Evolutionary conservation across 2,888 invertebrate genomes (phyloP).

Genomic region (Disparrhopalites patrizii): DNA sequence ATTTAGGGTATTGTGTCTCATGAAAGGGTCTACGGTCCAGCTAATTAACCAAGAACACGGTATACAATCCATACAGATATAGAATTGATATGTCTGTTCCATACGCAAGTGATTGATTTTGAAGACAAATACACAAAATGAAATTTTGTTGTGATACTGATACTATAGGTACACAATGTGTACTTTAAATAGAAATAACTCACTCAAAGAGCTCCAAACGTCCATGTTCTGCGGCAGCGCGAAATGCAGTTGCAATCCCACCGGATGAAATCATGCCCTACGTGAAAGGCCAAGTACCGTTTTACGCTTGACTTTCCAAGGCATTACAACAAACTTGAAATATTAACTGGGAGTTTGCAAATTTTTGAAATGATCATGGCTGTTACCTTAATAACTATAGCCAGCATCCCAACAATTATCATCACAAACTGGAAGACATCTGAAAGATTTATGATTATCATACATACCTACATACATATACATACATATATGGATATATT

Average conservation of each 20-base stretch:
- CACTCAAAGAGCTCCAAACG: slow-evolving; percentile 73
- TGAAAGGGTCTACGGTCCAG: slow-evolving; percentile 43
- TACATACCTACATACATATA: no score
- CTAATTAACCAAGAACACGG: slow-evolving; percentile 25
- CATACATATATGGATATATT: no score
- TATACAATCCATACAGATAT: no score
- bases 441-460: slow-evolving; percentile 13
- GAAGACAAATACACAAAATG: no score
- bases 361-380: neutral
- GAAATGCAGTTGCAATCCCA: slow-evolving; percentile 65
- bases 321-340: slow-evolving; percentile 14
- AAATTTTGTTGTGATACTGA: no score
- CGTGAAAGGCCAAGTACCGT: slow-evolving; percentile 55
- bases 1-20: slow-evolving; percentile 46
- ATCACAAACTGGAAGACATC: slow-evolving; percentile 45
- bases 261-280: slow-evolving; percentile 72
- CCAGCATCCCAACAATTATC: slow-evolving; percentile 38
- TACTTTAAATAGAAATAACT: neutral
- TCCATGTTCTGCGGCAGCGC: slow-evolving; percentile 66
- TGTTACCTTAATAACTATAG: neutral
- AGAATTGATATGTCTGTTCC: no score
- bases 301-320: no score
- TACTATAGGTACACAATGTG: no score
- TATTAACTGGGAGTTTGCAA: neutral
- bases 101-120: no score